Evolutionary conservation across 35 echinoderm and acorn worm genomes (phyloP), one percentile per base, ranked within the genome.

Genomic region (Patiria miniata): DNA sequence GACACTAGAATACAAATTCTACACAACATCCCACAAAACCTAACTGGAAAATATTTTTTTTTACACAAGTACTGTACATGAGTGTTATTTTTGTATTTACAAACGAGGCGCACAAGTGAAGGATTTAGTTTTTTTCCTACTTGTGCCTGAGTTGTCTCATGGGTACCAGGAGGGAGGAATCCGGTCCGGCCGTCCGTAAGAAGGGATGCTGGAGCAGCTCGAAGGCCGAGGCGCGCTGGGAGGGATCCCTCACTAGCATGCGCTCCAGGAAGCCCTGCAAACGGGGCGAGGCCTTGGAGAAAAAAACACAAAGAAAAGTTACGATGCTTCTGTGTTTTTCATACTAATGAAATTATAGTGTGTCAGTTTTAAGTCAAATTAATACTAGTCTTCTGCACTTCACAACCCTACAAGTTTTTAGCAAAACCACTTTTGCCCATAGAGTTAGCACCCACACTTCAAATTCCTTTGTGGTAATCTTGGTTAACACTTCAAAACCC

Each of bases 121-220:
- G 37, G 34, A 3, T 60, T 29, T 36, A 2, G 15, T 80, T 33
- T 36, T 19, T 73, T 90, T n/a, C n/a, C n/a, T 89, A 94, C 33
- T 83, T 86, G 50, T 86, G 87, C 37, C 92, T 68, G 53, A 94
- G 58, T 69, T 94, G 92, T 40, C 77, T 85, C 87, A 94, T 85
- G 23, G 79, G 40, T 1, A 78, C 78, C 40, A 89, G 44, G 32
- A 99, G 83, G 60, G 96, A 94, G 21, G 96, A 89, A 83, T 89
- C 80, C 19, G 93, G 96, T 39, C 96, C 89, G 55, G 86, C 88
- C 55, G 94, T 93, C 52, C 93, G 88, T 79, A 99, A 60, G 87
- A 99, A 99, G 29, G 96, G 96, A 65, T 99, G 96, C 77, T 92
- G 56, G 28, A 99, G 77, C 0, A 99, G 87, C 79, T 99, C 96